Evolutionary conservation across 2,888 invertebrate species (phyloP).

Genomic region (Coelogynopora nodosa): DNA sequence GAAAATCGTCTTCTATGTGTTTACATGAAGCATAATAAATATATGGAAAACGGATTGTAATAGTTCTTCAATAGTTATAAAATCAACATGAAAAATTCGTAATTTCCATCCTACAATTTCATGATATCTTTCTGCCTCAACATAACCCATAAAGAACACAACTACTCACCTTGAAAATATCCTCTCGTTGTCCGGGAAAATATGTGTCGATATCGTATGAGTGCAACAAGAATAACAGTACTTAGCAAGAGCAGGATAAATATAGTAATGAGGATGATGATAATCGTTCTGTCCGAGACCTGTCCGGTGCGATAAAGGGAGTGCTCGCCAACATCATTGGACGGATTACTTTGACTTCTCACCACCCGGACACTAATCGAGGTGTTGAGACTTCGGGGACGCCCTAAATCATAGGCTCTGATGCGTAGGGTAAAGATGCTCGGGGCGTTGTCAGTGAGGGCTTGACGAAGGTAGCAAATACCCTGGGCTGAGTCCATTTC

Average conservation of each 20-base stretch:
- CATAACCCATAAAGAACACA: too few relatives aligned
- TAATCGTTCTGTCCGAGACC: constrained; percentile 30
- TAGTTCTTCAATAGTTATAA: too few relatives aligned
- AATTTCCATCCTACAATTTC: too few relatives aligned
- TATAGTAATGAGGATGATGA: constrained; percentile 22
- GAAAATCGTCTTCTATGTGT: too few relatives aligned
- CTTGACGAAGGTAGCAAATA: constrained; percentile 13
- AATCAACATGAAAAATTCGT: too few relatives aligned
- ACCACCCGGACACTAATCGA: constrained; percentile 23
- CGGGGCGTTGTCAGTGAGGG: background rate
- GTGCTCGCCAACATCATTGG: background rate
- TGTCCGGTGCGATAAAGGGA: background rate
- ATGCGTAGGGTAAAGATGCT: constrained; percentile 31
- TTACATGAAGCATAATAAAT: too few relatives aligned
- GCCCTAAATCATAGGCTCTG: constrained; percentile 37
- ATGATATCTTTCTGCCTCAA: too few relatives aligned
- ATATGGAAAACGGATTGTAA: too few relatives aligned
- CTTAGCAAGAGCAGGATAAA: constrained; percentile 31
- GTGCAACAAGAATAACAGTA: constrained; percentile 23
- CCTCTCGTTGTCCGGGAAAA: constrained; percentile 4
- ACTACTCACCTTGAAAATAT: constrained; percentile 35
- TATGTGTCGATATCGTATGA: constrained; percentile 31
- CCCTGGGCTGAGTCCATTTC: constrained; percentile 29
- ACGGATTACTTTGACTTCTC: constrained; percentile 16
- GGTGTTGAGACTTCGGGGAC: constrained; percentile 12